Evolutionary conservation across 2,888 invertebrate genomes (phyloP).

Genomic region (Dryobotodes eremita): DNA sequence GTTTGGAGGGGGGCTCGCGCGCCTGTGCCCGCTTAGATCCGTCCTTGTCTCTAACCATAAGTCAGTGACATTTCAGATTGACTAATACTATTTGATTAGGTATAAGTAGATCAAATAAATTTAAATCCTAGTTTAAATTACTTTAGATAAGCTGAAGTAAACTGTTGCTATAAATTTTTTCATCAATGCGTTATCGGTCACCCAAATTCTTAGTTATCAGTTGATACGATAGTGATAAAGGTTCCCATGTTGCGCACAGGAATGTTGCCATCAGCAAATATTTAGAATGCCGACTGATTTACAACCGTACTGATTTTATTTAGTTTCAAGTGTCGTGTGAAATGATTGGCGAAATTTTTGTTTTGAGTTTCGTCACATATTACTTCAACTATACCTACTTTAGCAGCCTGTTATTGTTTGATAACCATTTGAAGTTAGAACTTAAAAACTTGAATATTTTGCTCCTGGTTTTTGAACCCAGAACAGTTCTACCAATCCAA

Average conservation of each 20-base stretch:
- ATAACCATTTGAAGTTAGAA: background rate
- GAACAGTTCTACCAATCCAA: background rate
- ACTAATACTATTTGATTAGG: slow-evolving; percentile 20
- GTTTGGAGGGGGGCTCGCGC: too few relatives aligned
- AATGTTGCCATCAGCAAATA: slow-evolving; percentile 64
- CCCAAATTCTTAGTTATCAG: slow-evolving; percentile 64
- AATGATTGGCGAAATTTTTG: slow-evolving; percentile 32
- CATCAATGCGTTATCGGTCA: slow-evolving; percentile 72
- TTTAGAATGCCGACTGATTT: slow-evolving; percentile 64
- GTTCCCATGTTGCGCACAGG: slow-evolving; percentile 71
- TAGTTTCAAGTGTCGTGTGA: slow-evolving; percentile 67
- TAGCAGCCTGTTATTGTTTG: background rate
- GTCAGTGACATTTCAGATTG: slow-evolving; percentile 8
- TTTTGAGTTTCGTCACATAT: background rate
- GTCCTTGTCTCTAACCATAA: too few relatives aligned
- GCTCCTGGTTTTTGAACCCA: background rate
- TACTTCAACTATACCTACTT: background rate
- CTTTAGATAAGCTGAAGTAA: slow-evolving; percentile 31
- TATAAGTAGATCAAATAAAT: slow-evolving; percentile 30
- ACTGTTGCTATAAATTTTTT: slow-evolving; percentile 49
- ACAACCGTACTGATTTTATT: slow-evolving; percentile 68
- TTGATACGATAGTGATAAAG: slow-evolving; percentile 63
- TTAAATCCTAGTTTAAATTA: slow-evolving; percentile 40
- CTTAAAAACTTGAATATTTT: background rate
- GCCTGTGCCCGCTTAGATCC: too few relatives aligned